Percentiles rank a stretch among this genome's conserved stretches.
Conservation (phyloP, 2,113 vertebrate species). For the Butorides virescens region DNA sequence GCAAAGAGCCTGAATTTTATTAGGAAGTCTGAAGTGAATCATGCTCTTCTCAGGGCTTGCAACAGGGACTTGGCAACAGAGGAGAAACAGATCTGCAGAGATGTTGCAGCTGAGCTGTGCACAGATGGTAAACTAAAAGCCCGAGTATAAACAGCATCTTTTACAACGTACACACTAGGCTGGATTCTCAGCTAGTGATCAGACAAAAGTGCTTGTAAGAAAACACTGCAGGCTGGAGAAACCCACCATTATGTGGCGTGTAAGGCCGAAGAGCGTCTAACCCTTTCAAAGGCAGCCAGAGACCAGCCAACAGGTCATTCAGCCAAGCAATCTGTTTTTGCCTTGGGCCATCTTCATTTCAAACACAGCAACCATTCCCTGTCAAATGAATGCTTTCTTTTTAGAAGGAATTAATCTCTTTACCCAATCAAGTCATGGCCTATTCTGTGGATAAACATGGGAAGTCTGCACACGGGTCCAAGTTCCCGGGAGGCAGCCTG, state of each 20-base stretch:
- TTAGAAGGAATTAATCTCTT: background rate
- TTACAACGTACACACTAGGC: background rate
- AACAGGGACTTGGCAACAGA: background rate
- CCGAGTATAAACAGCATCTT: conserved; percentile 47
- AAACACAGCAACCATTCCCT: background rate
- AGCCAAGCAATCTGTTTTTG: background rate
- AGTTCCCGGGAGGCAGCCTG: background rate
- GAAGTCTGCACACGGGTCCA: background rate
- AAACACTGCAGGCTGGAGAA: background rate
- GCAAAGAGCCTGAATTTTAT: background rate
- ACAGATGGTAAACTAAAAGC: conserved; percentile 34
- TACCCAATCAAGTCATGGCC: background rate
- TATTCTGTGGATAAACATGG: background rate
- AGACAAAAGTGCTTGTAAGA: conserved; percentile 10
- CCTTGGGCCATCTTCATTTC: background rate
- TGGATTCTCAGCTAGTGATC: conserved; percentile 14
- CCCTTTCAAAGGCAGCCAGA: background rate
- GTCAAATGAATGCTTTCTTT: background rate
- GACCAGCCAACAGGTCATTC: background rate
- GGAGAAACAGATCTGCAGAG: conserved; percentile 2
- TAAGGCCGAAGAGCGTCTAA: background rate
- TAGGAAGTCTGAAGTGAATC: background rate
- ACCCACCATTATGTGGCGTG: background rate
- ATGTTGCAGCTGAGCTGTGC: conserved; percentile 4
- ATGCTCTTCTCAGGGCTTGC: background rate